Percentiles rank a stretch among this genome's conserved stretches.
These are phyloP conservation scores for Lysandra bellargus DNA, from an alignment of 2,888 invertebrate genomes.

Conservation along the genomic window DNA sequence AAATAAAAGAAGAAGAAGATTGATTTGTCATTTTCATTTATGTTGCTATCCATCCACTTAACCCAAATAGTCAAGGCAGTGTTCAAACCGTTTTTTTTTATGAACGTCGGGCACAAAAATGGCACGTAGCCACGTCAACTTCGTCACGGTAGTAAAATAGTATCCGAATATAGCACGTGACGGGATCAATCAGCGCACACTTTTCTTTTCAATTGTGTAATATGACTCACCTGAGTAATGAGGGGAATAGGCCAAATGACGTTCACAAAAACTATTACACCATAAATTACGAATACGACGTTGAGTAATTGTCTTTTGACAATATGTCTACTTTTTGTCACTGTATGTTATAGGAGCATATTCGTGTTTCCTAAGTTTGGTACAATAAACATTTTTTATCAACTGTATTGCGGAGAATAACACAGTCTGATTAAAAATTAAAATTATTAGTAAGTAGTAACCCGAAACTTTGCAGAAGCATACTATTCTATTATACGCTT, in stretches of 20 bases:
- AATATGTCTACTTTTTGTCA: neutral
- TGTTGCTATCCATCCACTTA: no score
- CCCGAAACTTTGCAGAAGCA: no score
- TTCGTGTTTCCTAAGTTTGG: neutral
- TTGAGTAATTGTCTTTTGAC: slow-evolving; percentile 4
- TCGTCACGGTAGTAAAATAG: slow-evolving; percentile 10
- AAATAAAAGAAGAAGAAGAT: no score
- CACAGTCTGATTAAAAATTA: no score
- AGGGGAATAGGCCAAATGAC: neutral
- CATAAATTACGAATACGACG: neutral
- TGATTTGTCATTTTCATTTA: no score
- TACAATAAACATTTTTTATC: neutral
- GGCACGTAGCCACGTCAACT: neutral
- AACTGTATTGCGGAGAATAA: no score
- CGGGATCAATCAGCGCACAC: slow-evolving; percentile 7
- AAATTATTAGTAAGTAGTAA: no score
- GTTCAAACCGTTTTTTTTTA: neutral
- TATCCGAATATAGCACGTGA: slow-evolving; percentile 17
- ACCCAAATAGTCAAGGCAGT: neutral
- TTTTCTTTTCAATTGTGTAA: slow-evolving; percentile 28
- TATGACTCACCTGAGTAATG: slow-evolving; percentile 10
- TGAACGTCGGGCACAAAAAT: neutral
- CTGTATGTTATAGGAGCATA: neutral
- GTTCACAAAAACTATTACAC: neutral
- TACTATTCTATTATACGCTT: no score